Evolutionary conservation across 2,888 invertebrate species (phyloP), one percentile per base, ranked within the genome.

Genomic region (Amphiduros pacificus): DNA sequence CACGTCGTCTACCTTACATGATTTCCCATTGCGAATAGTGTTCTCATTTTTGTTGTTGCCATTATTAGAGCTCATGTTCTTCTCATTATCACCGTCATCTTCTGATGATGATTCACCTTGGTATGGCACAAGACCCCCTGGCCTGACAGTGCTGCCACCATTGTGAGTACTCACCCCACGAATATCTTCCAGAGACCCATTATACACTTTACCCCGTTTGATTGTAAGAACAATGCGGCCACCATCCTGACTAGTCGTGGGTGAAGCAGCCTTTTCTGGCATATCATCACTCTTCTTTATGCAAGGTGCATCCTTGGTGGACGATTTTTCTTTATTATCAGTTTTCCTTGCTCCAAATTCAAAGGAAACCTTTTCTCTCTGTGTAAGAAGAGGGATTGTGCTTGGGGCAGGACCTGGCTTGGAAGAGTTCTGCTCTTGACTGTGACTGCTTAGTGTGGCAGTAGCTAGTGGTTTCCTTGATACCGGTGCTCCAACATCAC

Each of bases 141-240:
- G 27, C 40, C 20, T 32, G 1, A 29, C 14, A 24, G 49, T 48
- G 2, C 55, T n/a, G 17, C 32, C 41, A 6, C 52, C 49, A 11
- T 41, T 28, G 9, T 24, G 6, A 17, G n/a, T 44, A 4, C 44
- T 22, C 4, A 22, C 20, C n/a, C 44, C n/a, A 6, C 22, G n/a
- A n/a, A 44, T 22, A 44, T 44, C 22, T n/a, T 22, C 44, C 5
- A 44, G n/a, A 5, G 27, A 24, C 27, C 58, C 58, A 50, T 58
- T 58, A 20, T 71, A 72, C 11, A 75, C 77, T 65, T 76, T 77
- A 6, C 81, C 80, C 66, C 79, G 70, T 61, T 77, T 80, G 28
- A 81, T 80, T 28, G 77, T 75, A 73, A 81, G 75, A 4, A 81
- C 79, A 62, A 81, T 76, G 41, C 77, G 66, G 14, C 76, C 52